Base-by-base conservation (phyloP, 2,797 vertebrate genomes). In the Rhinella marina region DNA sequence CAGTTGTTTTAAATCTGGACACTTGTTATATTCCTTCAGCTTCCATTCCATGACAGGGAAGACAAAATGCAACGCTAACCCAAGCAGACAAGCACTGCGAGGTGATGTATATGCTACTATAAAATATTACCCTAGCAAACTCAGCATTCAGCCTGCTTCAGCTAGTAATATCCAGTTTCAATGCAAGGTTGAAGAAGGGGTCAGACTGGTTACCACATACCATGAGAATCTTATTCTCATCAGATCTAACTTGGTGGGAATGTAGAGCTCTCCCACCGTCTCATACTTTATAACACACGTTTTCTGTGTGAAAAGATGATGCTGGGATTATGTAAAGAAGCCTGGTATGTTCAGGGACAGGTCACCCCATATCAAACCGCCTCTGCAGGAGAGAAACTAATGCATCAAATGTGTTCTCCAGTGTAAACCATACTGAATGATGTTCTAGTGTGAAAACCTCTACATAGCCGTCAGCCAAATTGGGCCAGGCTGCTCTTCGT, bases 111-210 rank as follows among this genome's bases (percentile, higher is more conserved):
- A 70, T 85, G 23, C 68, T 79, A 41, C 27, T 81, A 88, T 88
- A 85, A 88, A 81, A 89, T 61, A 82, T 66, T 70, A 68, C 52
- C 27, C 32, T 32, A 64, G 80, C 79, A 75, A 19, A 23, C 72
- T 41, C 79, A 57, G 84, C 48, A 68, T 61, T 77, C 54, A 78
- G 72, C 80, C 57, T 82, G 88, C 66, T 78, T 23, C 13, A 83
- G 62, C 84, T 86, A 89, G 88, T 82, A 82, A 82, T 77, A 89
- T 86, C 84, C 79, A 86, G 88, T 89, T 86, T 64, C 84, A 77
- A 23, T 57, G 17, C 2, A 8, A 76, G 80, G 72, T 85, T 86
- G 78, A 76, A 61, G 29, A 77, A 81, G 68, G 72, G 84, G 68
- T 86, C 88, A 88, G 41, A 64, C 70, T 77, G 32, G 86, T 78